These are phyloP conservation scores for Fregetta grallaria DNA, from an alignment of 2,113 vertebrate genomes.

Conservation along the genomic window DNA sequence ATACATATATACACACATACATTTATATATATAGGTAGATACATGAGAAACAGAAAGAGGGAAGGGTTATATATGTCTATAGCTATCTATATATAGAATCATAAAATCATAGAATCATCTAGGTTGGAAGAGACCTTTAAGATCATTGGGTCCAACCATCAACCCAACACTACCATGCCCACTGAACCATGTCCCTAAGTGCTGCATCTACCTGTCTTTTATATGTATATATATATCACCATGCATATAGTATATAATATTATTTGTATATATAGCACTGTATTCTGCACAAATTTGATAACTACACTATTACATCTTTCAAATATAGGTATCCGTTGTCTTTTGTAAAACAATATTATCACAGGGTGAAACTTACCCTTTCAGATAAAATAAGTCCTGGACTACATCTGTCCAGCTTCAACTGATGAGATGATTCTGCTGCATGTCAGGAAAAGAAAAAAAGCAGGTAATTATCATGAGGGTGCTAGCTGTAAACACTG, in stretches of 20 bases:
- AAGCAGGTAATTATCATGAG: background rate
- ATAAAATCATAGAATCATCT: no score
- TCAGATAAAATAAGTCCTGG: background rate
- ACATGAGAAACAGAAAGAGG: background rate
- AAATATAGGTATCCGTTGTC: background rate
- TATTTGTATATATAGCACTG: background rate
- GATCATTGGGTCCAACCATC: no score
- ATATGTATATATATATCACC: fast-evolving
- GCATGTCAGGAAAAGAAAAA: background rate
- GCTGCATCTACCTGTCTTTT: no score
- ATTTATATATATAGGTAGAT: background rate
- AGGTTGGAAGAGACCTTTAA: no score
- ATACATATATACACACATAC: no score
- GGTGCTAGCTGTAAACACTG: background rate
- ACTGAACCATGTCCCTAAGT: no score
- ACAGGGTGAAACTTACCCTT: background rate
- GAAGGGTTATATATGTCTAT: background rate
- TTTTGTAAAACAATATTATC: background rate
- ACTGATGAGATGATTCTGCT: background rate
- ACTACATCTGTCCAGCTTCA: background rate
- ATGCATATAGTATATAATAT: background rate
- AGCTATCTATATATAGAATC: background rate
- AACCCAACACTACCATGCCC: no score
- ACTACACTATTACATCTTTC: background rate
- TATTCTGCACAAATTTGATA: background rate